Base-by-base conservation (phyloP, 2,797 vertebrate genomes). In the Acestrorhynchus altus region DNA sequence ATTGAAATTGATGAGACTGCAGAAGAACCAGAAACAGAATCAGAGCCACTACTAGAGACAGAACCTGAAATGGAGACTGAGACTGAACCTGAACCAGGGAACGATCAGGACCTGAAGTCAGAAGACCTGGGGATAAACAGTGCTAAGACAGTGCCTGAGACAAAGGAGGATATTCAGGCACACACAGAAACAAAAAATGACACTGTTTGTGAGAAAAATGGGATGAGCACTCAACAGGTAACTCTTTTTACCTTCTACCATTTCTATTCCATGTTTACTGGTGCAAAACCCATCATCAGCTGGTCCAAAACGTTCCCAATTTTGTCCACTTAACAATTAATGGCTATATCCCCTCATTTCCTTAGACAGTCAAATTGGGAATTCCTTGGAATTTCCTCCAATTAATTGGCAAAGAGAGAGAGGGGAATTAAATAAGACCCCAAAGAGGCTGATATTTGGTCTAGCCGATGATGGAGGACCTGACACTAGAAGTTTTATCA, bases 201-300 rank as follows among this genome's bases (percentile, higher is more conserved):
- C 18, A 56, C 15, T 49, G 22, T 77, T 11, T 84, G 80, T 56
- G 77, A 81, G 0, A 83, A 83, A 59, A 88, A 87, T 8, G 90
- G 90, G 16, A 84, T 91, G 78, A 92, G 74, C 82, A 89, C 87
- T 0, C 85, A 84, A 15, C 92, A 94, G 93, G 93, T 94, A 90
- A 8, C 12, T 8, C 28, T 8, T 51, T 71, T 11, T 18, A 42
- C n/a, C 8, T 40, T 18, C 39, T 72, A 8, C 26, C 28, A 46
- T 54, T 24, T 35, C 20, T 60, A 46, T 26, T 35, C 31, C 31
- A 35, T 35, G 31, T 35, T 35, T 35, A 35, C 2, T 35, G 31
- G n/a, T n/a, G n/a, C n/a, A n/a, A n/a, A n/a, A 31, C n/a, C n/a
- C n/a, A n/a, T n/a, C n/a, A n/a, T n/a, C n/a, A n/a, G n/a, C n/a